These are phyloP conservation scores for Crocallis elinguaria DNA, from an alignment of 2,888 invertebrate genomes.

Conservation along the genomic window DNA sequence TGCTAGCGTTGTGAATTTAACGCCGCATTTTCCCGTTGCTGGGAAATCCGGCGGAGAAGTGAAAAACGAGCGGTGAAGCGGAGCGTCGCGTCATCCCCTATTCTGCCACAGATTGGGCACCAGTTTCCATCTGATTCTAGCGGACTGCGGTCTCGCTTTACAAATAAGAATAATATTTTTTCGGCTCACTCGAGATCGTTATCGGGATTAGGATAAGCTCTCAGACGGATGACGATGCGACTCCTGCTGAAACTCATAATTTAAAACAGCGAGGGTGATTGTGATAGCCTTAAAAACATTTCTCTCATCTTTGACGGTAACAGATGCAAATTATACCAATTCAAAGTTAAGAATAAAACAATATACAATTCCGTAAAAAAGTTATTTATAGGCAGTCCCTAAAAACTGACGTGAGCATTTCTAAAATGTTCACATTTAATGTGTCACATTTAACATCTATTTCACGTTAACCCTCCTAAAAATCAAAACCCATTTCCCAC, in stretches of 20 bases:
- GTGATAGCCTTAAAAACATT: constrained; percentile 23
- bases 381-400: neutral
- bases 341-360: neutral
- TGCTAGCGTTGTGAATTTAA: constrained; percentile 37
- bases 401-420: neutral
- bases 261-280: constrained; percentile 31
- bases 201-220: constrained; percentile 41
- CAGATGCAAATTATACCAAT: constrained; percentile 8
- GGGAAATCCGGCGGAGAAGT: constrained; percentile 37
- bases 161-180: constrained; percentile 52
- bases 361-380: neutral
- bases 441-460: too few relatives aligned
- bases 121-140: constrained; percentile 11
- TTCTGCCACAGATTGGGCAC: constrained; percentile 13
- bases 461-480: neutral
- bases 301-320: constrained; percentile 14
- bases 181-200: constrained; percentile 43
- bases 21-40: constrained; percentile 40
- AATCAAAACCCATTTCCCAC: neutral
- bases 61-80: constrained; percentile 47
- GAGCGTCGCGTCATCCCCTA: constrained; percentile 44
- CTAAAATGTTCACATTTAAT: too few relatives aligned
- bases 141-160: constrained; percentile 37
- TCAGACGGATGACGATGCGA: constrained; percentile 42
- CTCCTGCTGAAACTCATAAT: constrained; percentile 31